phyloP scores from a whole-genome alignment of 2,113 vertebrate genomes.

The Pogona vitticeps region DNA sequence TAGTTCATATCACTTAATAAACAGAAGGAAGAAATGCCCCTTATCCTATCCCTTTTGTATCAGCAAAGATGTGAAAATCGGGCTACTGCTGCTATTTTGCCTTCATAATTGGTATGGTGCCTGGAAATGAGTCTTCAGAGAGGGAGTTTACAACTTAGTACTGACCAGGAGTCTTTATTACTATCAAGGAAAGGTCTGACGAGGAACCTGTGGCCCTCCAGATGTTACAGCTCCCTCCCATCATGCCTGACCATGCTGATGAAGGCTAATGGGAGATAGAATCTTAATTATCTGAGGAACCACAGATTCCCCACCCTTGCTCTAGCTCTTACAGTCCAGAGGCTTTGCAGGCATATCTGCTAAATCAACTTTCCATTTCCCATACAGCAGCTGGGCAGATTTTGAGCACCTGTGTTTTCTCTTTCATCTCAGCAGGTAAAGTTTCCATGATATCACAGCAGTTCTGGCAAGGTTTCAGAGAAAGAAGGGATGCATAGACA shows the following conservation, averaged over 20 bases:
- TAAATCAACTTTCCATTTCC: no score
- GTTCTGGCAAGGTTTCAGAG: no score
- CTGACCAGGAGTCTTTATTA: background rate
- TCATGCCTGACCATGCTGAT: background rate
- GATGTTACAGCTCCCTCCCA: background rate
- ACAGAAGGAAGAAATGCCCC: background rate
- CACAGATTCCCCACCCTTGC: no score
- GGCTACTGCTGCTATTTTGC: background rate
- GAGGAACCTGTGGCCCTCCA: background rate
- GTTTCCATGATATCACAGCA: no score
- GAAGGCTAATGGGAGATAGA: background rate
- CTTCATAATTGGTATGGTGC: background rate
- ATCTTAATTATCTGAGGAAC: no score
- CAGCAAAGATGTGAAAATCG: background rate
- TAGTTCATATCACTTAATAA: background rate
- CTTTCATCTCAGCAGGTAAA: no score
- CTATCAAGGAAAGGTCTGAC: background rate
- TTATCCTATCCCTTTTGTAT: background rate
- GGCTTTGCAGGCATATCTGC: no score
- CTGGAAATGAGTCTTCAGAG: background rate
- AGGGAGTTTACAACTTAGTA: background rate
- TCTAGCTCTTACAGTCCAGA: no score
- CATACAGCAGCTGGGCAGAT: no score
- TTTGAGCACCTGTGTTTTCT: no score
- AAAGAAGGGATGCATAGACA: no score